Evolutionary conservation across 30 jellyfish, hydroid and myxozoan species (phyloP).

Genomic region (Turritopsis dohrnii): DNA sequence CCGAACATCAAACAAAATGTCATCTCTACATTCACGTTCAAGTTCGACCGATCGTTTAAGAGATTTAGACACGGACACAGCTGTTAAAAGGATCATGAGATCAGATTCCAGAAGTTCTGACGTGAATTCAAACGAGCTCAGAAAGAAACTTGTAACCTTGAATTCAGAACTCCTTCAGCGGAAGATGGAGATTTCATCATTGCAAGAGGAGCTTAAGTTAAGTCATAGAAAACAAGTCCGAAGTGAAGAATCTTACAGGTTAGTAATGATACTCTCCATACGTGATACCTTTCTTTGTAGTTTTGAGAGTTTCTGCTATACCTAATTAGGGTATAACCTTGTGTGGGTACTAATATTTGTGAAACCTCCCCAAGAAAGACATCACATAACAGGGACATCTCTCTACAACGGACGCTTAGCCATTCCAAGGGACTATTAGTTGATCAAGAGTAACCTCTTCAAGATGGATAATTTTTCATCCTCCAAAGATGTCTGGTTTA

Average conservation of each 20-base stretch:
- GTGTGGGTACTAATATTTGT: too few relatives aligned
- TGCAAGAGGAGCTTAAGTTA: conserved; percentile 25
- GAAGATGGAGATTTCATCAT: conserved; percentile 13
- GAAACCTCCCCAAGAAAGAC: too few relatives aligned
- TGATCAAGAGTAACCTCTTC: too few relatives aligned
- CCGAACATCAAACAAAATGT: neutral
- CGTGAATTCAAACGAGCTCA: conserved; percentile 6
- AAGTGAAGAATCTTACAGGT: conserved; percentile 34
- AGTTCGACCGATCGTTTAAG: neutral
- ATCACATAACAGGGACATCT: too few relatives aligned
- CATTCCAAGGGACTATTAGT: too few relatives aligned
- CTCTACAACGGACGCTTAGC: too few relatives aligned
- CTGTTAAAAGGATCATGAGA: neutral
- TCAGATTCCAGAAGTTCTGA: neutral
- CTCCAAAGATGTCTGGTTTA: too few relatives aligned
- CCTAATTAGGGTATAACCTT: too few relatives aligned
- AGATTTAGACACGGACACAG: neutral
- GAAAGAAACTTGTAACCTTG: conserved; percentile 6
- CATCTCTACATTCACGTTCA: neutral
- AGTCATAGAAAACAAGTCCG: conserved; percentile 23
- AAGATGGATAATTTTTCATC: too few relatives aligned
- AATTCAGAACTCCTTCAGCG: conserved; percentile 31
- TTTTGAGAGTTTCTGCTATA: too few relatives aligned
- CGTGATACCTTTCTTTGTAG: too few relatives aligned
- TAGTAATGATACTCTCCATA: neutral